Base-by-base conservation (phyloP, 2,113 vertebrate genomes). In the Myiopsitta monachus region DNA sequence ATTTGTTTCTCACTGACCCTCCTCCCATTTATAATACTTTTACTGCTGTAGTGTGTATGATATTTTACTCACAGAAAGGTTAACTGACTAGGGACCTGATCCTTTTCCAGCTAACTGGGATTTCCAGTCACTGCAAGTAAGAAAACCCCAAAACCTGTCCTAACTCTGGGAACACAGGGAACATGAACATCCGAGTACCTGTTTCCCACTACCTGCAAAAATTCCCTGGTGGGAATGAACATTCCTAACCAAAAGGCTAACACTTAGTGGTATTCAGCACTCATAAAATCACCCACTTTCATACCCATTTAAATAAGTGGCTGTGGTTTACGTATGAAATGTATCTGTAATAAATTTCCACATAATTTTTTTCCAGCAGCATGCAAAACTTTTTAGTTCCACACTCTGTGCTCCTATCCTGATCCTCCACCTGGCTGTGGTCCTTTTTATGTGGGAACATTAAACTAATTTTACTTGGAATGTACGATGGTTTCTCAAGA, bases 401-500 rank as follows among this genome's bases (percentile, higher is more conserved):
- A 99, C 98, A 96, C 98, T 97, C 96, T 98, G 91, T 79, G 82
- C 91, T 97, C 96, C 92, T 98, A 96, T 98, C 97, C 98, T 97
- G 97, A 95, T 97, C 97, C 92, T 98, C 98, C 99, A 99, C 99
- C 99, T 99, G 99, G 99, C 97, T 97, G 85, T 67, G 88, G 83
- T 97, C 96, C 97, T 96, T 98, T 98, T 98, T 98, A 99, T 99
- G 98, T 98, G 98, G 98, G 98, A 99, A 99, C 98, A 98, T 99
- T 98, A 98, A 98, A 98, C 98, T 99, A 98, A 99, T 99, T 99
- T 98, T 97, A 96, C 95, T 98, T 96, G 99, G 99, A 99, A 99
- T 99, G 99, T 98, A 98, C 98, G 97, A 99, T 99, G 98, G 97
- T 95, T 99, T 99, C 99, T 99, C 99, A 99, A 99, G 99, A 99